Percentiles rank a stretch among this genome's conserved stretches.
Evolutionary conservation across 2,888 invertebrate species (phyloP).

Genomic region (Zonitis immaculata): DNA sequence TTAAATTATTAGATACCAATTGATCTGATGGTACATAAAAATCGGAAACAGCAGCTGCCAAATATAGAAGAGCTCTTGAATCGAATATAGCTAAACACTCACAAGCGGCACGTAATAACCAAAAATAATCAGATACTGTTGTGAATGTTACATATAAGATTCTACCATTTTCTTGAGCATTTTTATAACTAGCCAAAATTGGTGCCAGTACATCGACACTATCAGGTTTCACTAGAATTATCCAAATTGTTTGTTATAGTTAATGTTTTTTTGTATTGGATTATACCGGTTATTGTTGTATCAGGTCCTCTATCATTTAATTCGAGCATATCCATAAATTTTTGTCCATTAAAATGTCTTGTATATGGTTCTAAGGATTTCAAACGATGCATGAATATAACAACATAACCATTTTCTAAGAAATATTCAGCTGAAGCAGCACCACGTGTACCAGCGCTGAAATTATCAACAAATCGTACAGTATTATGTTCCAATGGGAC

Average conservation of each 20-base stretch:
- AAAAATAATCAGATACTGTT: conserved; percentile 87
- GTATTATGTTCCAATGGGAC: conserved; percentile 96
- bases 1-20: conserved; percentile 62
- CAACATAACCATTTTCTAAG: conserved; percentile 79
- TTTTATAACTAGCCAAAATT: conserved; percentile 71
- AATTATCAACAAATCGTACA: conserved; percentile 97
- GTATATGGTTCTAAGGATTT: conserved; percentile 90
- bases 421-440: conserved; percentile 95
- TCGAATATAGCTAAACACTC: conserved; percentile 68
- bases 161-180: conserved; percentile 68
- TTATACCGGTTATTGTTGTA: conserved; percentile 60
- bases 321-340: conserved; percentile 74
- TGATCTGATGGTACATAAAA: conserved; percentile 92
- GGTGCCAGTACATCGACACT: conserved; percentile 68
- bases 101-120: conserved; percentile 79
- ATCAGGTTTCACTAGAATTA: conserved; percentile 61
- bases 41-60: conserved; percentile 98
- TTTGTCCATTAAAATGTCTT: conserved; percentile 76
- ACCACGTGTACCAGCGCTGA: conserved; percentile 94
- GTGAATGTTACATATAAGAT: conserved; percentile 77
- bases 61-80: conserved; percentile 73
- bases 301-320: conserved; percentile 60
- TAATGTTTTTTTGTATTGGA: too few relatives aligned
- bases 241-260: background rate
- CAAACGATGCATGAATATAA: conserved; percentile 88